Conservation (phyloP, 2,113 vertebrate genomes). For the Caranx ignobilis region DNA sequence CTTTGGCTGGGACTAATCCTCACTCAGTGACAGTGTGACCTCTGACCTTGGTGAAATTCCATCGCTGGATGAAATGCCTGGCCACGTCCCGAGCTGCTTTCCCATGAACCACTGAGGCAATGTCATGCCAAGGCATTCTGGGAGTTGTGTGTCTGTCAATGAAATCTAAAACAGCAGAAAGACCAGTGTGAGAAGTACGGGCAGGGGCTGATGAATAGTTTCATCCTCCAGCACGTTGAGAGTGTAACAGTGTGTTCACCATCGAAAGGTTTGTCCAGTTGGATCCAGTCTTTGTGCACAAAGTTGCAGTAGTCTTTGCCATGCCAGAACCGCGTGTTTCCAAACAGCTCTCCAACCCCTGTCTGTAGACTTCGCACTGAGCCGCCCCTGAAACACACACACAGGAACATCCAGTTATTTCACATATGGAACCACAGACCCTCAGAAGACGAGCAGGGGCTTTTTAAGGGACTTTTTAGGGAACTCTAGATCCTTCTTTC, state of each 20-base stretch:
- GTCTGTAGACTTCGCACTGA: slow-evolving; percentile 85
- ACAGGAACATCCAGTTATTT: neutral
- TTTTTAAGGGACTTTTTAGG: no score
- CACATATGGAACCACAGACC: neutral
- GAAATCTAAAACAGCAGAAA: slow-evolving; percentile 85
- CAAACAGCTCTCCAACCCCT: slow-evolving; percentile 88
- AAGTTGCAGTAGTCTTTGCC: slow-evolving; percentile 99
- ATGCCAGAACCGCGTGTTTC: slow-evolving; percentile 97
- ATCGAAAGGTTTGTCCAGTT: slow-evolving; percentile 97
- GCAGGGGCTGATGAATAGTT: neutral
- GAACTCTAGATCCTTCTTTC: no score
- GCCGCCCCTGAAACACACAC: slow-evolving; percentile 77
- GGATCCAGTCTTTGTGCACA: slow-evolving; percentile 97
- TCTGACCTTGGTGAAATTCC: slow-evolving; percentile 97
- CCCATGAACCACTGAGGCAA: slow-evolving; percentile 91
- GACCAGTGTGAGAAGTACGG: neutral
- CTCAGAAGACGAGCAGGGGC: no score
- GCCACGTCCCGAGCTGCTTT: slow-evolving; percentile 93
- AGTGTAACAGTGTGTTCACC: slow-evolving; percentile 79
- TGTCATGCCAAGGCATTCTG: slow-evolving; percentile 99
- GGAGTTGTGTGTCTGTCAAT: slow-evolving; percentile 94
- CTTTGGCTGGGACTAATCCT: no score
- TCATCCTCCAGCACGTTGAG: neutral
- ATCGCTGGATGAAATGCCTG: slow-evolving; percentile 96
- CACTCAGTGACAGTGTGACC: neutral